Base-by-base conservation (phyloP, 1,140 invertebrate species). In the Cryptotermes secundus region DNA sequence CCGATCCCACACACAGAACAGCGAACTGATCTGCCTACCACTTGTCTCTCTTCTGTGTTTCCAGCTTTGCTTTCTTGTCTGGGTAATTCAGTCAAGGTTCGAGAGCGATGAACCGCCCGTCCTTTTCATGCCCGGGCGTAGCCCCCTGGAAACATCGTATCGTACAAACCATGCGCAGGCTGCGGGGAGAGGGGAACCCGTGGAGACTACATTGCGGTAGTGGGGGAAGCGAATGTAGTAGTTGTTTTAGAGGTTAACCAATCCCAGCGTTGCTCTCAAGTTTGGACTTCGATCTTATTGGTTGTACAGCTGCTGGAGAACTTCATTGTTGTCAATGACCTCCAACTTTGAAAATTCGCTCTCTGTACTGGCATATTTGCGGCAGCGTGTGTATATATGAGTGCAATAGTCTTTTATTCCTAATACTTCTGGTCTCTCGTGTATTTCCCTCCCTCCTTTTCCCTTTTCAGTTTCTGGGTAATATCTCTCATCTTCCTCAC, bases 1-100 rank as follows among this genome's bases (percentile, higher is more conserved):
- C n/a, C 59, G 2, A 72, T n/a, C 53, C 3, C 6, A 3, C 59
- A 65, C 59, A 16, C 83, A 79, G 53, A 34, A 45, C 7, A 49
- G 42, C 4, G 59, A 36, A 36, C 36, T 34, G 35, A 19, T 82
- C 38, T 31, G 34, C 22, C 49, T 49, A 72, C 65, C 34, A 19
- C 42, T 38, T 59, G 36, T 22, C 82, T 85, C 34, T 35, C 80
- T 34, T 59, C 35, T 34, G 26, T 72, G 59, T 82, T 59, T 53
- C 81, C 91, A 90, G 91, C 92, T 92, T 92, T 92, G 92, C 91
- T 92, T 92, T 91, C 89, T 22, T 88, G 90, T 90, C 90, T 92
- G 92, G 92, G 92, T 93, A 93, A 93, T 92, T 93, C 92, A 93
- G 92, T 93, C 92, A 93, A 93, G 92, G 92, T 93, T 92, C 91